These are phyloP conservation scores for Blastomussa wellsi DNA, from an alignment of 92 coral and sea anemone species.

Conservation along the genomic window DNA sequence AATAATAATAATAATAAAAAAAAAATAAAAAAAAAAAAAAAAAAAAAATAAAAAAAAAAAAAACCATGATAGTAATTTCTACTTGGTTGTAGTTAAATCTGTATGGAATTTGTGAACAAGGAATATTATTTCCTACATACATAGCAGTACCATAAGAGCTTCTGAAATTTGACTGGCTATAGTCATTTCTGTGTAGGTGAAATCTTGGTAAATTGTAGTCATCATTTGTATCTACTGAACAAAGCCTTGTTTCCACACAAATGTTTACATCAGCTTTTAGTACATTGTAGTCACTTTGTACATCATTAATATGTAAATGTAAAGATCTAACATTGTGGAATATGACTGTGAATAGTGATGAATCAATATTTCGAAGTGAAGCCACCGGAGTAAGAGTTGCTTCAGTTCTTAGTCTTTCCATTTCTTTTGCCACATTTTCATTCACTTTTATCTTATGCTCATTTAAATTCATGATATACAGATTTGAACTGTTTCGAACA, in stretches of 20 bases:
- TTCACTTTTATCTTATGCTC: slow-evolving; percentile 62
- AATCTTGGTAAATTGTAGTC: slow-evolving; percentile 38
- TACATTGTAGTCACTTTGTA: slow-evolving; percentile 24
- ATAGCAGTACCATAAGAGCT: slow-evolving; percentile 60
- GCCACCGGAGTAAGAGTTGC: slow-evolving; percentile 8
- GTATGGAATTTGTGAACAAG: slow-evolving; percentile 42
- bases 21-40: too few species aligned
- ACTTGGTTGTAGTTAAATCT: slow-evolving; percentile 59
- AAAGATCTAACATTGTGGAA: slow-evolving; percentile 61
- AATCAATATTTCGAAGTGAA: slow-evolving; percentile 4
- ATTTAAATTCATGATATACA: slow-evolving; percentile 71
- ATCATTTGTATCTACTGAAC: slow-evolving; percentile 45
- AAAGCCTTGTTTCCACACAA: slow-evolving; percentile 67
- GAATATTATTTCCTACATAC: slow-evolving; percentile 40
- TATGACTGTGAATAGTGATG: slow-evolving; percentile 19
- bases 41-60: too few species aligned
- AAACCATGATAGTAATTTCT: slow-evolving; percentile 62
- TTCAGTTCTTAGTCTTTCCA: slow-evolving; percentile 68
- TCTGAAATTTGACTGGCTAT: slow-evolving; percentile 40
- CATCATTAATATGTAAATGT: slow-evolving; percentile 43
- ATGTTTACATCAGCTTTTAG: slow-evolving; percentile 57
- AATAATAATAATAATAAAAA: too few species aligned
- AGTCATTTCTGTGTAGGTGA: slow-evolving; percentile 65
- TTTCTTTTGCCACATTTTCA: slow-evolving; percentile 64
- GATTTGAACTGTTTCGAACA: slow-evolving; percentile 55